Evolutionary conservation across 2,888 invertebrate genomes (phyloP).

Genomic region (Auanema freiburgensis): DNA sequence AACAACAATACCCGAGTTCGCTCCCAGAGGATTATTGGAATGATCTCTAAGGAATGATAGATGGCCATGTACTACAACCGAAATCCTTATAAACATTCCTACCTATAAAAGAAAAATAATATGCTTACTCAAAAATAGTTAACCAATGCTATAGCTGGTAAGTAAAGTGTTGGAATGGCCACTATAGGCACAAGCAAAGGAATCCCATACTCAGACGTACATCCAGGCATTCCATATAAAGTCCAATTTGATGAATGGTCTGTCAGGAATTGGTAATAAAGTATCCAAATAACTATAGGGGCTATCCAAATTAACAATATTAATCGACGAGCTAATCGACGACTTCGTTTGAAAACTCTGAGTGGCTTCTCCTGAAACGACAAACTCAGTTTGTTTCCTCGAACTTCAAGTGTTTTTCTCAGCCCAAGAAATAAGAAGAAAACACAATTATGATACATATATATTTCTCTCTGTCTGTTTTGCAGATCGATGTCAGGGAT

Average conservation of each 20-base stretch:
- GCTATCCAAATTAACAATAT: conserved; percentile 51
- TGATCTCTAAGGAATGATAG: conserved; percentile 36
- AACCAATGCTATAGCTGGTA: conserved; percentile 44
- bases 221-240: conserved; percentile 12
- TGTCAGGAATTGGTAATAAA: conserved; percentile 25
- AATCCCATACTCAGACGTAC: conserved; percentile 10
- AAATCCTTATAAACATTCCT: conserved; percentile 51
- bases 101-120: conserved; percentile 22
- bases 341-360: conserved; percentile 50
- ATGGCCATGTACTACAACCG: conserved; percentile 49
- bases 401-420: too few relatives aligned
- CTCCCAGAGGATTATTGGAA: conserved; percentile 19
- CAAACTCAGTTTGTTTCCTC: conserved; percentile 3
- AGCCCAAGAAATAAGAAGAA: too few relatives aligned
- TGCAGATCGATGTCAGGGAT: too few relatives aligned
- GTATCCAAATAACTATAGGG: conserved; percentile 53
- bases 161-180: conserved; percentile 38
- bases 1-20: not conserved
- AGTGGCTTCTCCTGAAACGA: conserved; percentile 47
- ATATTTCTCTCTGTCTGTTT: too few relatives aligned
- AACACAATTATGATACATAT: too few relatives aligned
- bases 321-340: conserved; percentile 38
- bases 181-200: not conserved
- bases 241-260: not conserved
- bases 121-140: conserved; percentile 10